These are phyloP conservation scores for Callithrix jacchus DNA, from an alignment of 2,113 vertebrate genomes.

Conservation along the genomic window DNA sequence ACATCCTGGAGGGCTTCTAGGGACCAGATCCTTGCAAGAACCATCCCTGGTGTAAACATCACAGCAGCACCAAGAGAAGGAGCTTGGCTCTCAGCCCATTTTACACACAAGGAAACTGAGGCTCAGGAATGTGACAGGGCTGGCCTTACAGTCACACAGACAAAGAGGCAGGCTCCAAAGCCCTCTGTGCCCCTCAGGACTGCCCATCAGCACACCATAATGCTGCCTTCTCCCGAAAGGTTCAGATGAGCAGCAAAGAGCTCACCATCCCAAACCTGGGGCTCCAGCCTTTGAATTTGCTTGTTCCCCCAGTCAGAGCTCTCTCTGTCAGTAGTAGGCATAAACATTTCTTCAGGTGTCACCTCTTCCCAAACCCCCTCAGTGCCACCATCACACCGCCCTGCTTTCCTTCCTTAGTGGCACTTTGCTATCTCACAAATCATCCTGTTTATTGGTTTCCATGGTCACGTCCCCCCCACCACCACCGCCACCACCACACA, in stretches of 20 bases:
- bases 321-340: background rate
- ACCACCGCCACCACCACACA: background rate
- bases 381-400: background rate
- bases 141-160: background rate
- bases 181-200: background rate
- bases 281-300: background rate
- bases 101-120: background rate
- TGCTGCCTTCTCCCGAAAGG: background rate
- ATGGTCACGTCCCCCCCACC: slow-evolving; percentile 51
- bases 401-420: background rate
- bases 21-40: background rate
- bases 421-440: background rate
- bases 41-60: background rate
- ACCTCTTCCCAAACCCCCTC: background rate
- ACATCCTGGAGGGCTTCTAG: rapidly evolving
- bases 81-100: no score
- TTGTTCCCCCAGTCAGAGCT: background rate
- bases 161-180: background rate
- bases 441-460: slow-evolving; percentile 66
- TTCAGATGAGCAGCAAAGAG: background rate
- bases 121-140: background rate
- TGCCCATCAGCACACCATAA: background rate
- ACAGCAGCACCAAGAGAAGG: rapidly evolving
- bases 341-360: background rate
- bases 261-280: background rate